Percentiles rank a stretch among this genome's conserved stretches.
Evolutionary conservation across 2,888 invertebrate genomes (phyloP).

Genomic region (Zonitis immaculata): DNA sequence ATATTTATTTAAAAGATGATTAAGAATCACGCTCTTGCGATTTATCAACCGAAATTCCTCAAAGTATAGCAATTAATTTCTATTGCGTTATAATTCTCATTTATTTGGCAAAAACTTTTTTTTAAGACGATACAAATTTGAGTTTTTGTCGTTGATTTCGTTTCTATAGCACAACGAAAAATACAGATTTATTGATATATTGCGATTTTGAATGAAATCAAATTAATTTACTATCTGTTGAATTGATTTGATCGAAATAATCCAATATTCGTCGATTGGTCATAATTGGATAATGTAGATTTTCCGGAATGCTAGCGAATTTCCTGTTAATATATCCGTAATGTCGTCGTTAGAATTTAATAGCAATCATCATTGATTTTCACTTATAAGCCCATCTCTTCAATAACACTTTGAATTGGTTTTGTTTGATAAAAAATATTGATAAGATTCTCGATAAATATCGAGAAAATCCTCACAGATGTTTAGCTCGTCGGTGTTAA

Average conservation of each 20-base stretch:
- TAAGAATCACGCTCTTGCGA: no score
- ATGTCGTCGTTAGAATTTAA: not conserved
- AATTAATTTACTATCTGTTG: no score
- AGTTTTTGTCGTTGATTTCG: no score
- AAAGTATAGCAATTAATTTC: no score
- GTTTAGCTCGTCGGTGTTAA: not conserved
- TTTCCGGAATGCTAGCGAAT: constrained; percentile 14
- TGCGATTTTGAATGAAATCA: no score
- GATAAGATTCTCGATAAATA: not conserved
- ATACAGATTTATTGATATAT: no score
- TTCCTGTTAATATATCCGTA: constrained; percentile 14
- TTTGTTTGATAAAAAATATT: not conserved
- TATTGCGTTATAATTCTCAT: no score
- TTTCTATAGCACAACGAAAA: no score
- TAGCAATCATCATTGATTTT: constrained; percentile 18
- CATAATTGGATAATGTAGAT: constrained; percentile 17
- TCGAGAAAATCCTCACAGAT: not conserved
- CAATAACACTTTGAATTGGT: not conserved
- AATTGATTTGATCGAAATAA: not conserved
- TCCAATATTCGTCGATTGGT: not conserved
- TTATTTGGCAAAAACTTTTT: no score
- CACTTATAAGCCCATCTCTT: constrained; percentile 14
- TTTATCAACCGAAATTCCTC: no score
- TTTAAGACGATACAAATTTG: no score
- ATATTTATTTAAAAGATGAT: not conserved